Base-by-base conservation (phyloP, 2,797 vertebrate genomes). In the Miopithecus talapoin region DNA sequence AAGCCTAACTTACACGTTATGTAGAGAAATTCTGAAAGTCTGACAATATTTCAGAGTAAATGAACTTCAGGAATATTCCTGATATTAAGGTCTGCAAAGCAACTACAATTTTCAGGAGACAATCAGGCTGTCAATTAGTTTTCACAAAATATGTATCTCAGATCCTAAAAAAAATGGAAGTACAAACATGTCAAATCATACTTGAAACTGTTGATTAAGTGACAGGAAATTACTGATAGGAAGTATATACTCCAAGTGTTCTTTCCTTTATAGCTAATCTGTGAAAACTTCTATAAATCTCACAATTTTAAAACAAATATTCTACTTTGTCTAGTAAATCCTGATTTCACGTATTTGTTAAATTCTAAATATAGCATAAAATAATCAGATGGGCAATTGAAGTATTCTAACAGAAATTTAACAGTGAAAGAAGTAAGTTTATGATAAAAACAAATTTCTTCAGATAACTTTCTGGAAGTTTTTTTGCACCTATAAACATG, bases 401-500 rank as follows among this genome's bases (percentile, higher is more conserved):
- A 98, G 97, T 97, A 98, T 96, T 97, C 97, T 98, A 96, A 97
- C 96, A 97, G 93, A 85, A 98, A 98, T 97, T 28, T 57, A 46
- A 89, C 59, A 39, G 93, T 98, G 96, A 98, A 97, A 98, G 98
- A 99, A 98, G 97, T 98, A 99, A 98, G 97, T 98, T 99, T 96
- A 80, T 97, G 97, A 98, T 70, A 61, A 80, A 85, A 72, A 70
- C 22, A 46, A 85, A 30, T 30, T 78, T 76, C 78, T 36, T 75
- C 19, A 81, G 26, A 17, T 50, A 50, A 75, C n/a, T 87, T 76
- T 88, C 74, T 98, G 93, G 98, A 98, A 98, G 98, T 97, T 98
- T 98, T 98, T 99, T 99, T 99, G 89, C 97, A 99, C 98, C 98
- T 98, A 97, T 98, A 98, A 98, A 98, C 97, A 98, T 55, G 98